These are phyloP conservation scores for Deilephila elpenor DNA, from an alignment of 2,888 invertebrate genomes.

Conservation along the genomic window DNA sequence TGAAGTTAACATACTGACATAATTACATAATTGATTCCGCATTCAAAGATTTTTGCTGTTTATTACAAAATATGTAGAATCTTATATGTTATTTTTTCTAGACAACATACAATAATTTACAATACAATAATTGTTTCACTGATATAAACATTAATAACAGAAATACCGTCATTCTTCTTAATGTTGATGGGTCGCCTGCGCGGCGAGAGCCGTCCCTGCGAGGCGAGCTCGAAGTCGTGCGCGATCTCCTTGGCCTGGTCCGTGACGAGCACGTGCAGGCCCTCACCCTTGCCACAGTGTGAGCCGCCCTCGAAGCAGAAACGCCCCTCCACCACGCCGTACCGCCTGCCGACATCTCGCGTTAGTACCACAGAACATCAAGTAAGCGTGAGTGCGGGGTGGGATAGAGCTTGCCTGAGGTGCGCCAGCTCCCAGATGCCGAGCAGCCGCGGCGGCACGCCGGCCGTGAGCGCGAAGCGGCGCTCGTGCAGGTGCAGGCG, in stretches of 20 bases:
- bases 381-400: background rate
- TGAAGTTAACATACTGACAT: too few relatives aligned
- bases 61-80: too few relatives aligned
- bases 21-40: too few relatives aligned
- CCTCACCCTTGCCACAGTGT: slow-evolving; percentile 92
- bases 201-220: slow-evolving; percentile 87
- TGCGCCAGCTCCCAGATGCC: slow-evolving; percentile 89
- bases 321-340: slow-evolving; percentile 93
- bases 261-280: slow-evolving; percentile 90
- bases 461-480: slow-evolving; percentile 91
- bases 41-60: too few relatives aligned
- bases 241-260: slow-evolving; percentile 91
- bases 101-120: too few relatives aligned
- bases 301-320: slow-evolving; percentile 97
- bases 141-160: too few relatives aligned
- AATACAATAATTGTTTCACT: too few relatives aligned
- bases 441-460: slow-evolving; percentile 91
- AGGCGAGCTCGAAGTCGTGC: slow-evolving; percentile 87
- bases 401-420: slow-evolving; percentile 78
- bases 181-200: slow-evolving; percentile 73
- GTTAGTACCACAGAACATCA: background rate
- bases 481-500: slow-evolving; percentile 92
- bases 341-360: slow-evolving; percentile 83
- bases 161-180: slow-evolving; percentile 52
- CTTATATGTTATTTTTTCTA: too few relatives aligned